Evolutionary conservation across 1,140 invertebrate genomes (phyloP).

Genomic region (Globodera rostochiensis): DNA sequence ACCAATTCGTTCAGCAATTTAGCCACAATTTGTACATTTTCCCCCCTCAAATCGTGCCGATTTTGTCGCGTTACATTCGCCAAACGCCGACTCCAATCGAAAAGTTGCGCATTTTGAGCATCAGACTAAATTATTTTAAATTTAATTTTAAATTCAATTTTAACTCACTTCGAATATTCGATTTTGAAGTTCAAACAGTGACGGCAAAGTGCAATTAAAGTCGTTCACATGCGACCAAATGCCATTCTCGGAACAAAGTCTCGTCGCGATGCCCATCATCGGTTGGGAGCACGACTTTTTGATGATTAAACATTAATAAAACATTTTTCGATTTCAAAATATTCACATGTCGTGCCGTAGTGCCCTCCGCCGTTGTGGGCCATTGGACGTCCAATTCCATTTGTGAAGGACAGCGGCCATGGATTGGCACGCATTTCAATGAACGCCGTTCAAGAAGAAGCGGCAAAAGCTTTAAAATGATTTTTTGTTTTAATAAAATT

Average conservation of each 20-base stretch:
- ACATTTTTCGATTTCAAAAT: conserved; percentile 4
- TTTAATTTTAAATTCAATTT: conserved; percentile 26
- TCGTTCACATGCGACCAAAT: conserved; percentile 49
- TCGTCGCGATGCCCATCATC: conserved; percentile 59
- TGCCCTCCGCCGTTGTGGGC: conserved; percentile 55
- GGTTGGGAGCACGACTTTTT: conserved; percentile 45
- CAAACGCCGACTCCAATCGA: background rate
- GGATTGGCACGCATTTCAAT: conserved; percentile 50
- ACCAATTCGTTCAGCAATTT: background rate
- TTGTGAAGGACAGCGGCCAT: conserved; percentile 54
- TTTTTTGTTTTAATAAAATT: conserved; percentile 4
- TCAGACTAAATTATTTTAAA: background rate
- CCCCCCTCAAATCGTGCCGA: background rate
- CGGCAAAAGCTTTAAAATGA: conserved; percentile 1
- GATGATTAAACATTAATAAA: too few relatives aligned
- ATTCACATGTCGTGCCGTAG: conserved; percentile 43
- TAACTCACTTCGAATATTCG: background rate
- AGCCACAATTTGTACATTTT: background rate
- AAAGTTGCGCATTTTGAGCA: background rate
- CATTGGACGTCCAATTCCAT: conserved; percentile 62
- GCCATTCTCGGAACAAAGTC: conserved; percentile 45
- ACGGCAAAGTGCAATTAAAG: conserved; percentile 58
- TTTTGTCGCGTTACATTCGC: conserved; percentile 9
- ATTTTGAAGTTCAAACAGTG: conserved; percentile 45
- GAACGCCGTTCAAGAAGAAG: conserved; percentile 51